phyloP scores from a whole-genome alignment of 2,888 invertebrate genomes.

The Ormyrus thymus region DNA sequence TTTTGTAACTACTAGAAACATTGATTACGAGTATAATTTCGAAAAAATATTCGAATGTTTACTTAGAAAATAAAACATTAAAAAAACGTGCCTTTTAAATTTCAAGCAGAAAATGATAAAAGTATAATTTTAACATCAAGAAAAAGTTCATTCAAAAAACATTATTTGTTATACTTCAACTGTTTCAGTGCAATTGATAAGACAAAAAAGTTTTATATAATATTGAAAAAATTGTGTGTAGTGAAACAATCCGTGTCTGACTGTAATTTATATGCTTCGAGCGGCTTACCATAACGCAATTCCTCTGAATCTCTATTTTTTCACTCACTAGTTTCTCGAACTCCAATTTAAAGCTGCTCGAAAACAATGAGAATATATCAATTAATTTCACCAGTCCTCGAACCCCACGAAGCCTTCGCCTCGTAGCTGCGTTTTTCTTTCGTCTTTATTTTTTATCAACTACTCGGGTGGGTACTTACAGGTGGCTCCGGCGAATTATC shows the following conservation, averaged over 20 bases:
- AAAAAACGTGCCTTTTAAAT: conserved; percentile 47
- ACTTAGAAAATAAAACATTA: conserved; percentile 47
- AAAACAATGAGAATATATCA: conserved; percentile 58
- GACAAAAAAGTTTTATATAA: conserved; percentile 28
- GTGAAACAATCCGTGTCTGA: conserved; percentile 55
- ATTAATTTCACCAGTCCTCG: conserved; percentile 59
- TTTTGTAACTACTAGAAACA: conserved; percentile 12
- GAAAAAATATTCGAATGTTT: conserved; percentile 12
- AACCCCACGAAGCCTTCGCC: conserved; percentile 57
- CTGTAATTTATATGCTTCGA: conserved; percentile 53
- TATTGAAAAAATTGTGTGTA: conserved; percentile 30
- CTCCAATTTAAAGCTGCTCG: conserved; percentile 86
- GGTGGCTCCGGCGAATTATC: too few species aligned
- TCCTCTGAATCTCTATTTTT: conserved; percentile 92
- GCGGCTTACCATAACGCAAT: conserved; percentile 87
- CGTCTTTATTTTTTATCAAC: background rate
- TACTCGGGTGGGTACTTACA: conserved; percentile 10
- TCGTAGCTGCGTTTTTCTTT: conserved; percentile 31
- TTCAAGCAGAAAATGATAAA: conserved; percentile 43
- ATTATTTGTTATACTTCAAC: conserved; percentile 26
- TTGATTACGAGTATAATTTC: background rate
- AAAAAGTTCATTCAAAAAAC: conserved; percentile 36
- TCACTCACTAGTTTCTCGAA: conserved; percentile 92
- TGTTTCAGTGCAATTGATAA: conserved; percentile 41
- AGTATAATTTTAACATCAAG: conserved; percentile 27